Evolutionary conservation across 2,797 vertebrate genomes (phyloP).

Genomic region (Phoeniculus purpureus): DNA sequence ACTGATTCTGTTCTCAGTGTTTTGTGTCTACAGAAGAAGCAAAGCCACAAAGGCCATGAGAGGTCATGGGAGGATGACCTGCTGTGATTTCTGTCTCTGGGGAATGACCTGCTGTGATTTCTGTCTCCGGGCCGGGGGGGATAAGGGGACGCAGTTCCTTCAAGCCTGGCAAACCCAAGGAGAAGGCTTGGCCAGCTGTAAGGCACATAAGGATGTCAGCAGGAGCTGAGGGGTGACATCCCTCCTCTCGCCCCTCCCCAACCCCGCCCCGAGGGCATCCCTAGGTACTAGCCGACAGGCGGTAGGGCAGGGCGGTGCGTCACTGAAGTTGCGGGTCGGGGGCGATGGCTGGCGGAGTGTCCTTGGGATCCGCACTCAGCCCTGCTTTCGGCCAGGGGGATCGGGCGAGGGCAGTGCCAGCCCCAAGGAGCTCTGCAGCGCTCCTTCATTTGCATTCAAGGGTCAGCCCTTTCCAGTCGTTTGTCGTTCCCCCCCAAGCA

Average conservation of each 20-base stretch:
- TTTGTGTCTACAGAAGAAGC: neutral
- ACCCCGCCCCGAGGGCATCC: neutral
- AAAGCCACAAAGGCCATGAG: neutral
- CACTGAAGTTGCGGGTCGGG: too few relatives aligned
- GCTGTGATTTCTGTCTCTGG: neutral
- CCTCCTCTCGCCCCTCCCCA: neutral
- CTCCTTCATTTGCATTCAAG: conserved; percentile 5
- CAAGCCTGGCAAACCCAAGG: neutral
- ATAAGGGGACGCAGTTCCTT: neutral
- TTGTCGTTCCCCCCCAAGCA: too few relatives aligned
- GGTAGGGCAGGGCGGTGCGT: too few relatives aligned
- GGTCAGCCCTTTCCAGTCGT: neutral
- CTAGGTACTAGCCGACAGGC: neutral
- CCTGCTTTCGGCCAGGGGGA: neutral
- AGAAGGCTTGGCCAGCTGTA: neutral
- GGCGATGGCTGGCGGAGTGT: neutral
- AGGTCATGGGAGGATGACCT: neutral
- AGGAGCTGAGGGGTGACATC: neutral
- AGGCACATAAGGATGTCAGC: neutral
- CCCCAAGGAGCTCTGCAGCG: conserved; percentile 27
- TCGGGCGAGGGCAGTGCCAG: neutral
- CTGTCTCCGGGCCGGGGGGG: neutral
- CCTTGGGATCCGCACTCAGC: neutral
- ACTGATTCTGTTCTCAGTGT: neutral
- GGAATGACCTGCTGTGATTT: neutral